Conservation (phyloP, 2,797 vertebrate species). For the Phrynocephalus vlangalii region DNA sequence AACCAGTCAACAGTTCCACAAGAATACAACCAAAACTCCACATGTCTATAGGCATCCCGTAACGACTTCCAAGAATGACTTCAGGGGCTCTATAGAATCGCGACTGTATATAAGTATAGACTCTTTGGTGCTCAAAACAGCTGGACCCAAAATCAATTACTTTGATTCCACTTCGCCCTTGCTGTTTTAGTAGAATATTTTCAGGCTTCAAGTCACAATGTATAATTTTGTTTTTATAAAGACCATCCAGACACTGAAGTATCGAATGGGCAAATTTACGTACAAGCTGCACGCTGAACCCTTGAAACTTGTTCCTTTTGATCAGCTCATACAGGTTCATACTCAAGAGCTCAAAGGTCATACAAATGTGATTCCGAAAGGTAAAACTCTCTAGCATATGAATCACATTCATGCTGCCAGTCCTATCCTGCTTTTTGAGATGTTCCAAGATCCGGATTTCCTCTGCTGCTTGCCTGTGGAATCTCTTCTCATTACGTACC, state of each 20-base stretch:
- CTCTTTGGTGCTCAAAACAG: conserved; percentile 97
- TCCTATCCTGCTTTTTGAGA: conserved; percentile 95
- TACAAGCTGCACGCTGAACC: conserved; percentile 94
- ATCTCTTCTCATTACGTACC: conserved; percentile 97
- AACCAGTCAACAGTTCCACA: conserved; percentile 94
- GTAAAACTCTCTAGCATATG: conserved; percentile 99
- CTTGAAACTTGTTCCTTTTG: conserved; percentile 98
- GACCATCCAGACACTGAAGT: conserved; percentile 92
- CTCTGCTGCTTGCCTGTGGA: conserved; percentile 95
- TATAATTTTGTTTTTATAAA: conserved; percentile 93
- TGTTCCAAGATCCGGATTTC: conserved; percentile 98
- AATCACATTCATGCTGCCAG: conserved; percentile 93
- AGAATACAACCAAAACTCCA: conserved; percentile 99
- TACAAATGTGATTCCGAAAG: conserved; percentile 97
- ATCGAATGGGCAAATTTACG: conserved; percentile 98
- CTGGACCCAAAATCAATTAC: conserved; percentile 99
- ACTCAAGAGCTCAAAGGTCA: conserved; percentile 96
- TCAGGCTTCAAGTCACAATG: conserved; percentile 99
- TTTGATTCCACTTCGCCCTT: conserved; percentile 96
- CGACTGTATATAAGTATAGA: conserved; percentile 98
- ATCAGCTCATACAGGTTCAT: conserved; percentile 98
- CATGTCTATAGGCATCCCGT: conserved; percentile 97
- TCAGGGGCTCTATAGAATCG: conserved; percentile 97
- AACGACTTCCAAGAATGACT: conserved; percentile 93
- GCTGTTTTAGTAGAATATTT: conserved; percentile 97